Evolutionary conservation across 2,113 vertebrate genomes (phyloP).

Genomic region (Tylochromis polylepis): DNA sequence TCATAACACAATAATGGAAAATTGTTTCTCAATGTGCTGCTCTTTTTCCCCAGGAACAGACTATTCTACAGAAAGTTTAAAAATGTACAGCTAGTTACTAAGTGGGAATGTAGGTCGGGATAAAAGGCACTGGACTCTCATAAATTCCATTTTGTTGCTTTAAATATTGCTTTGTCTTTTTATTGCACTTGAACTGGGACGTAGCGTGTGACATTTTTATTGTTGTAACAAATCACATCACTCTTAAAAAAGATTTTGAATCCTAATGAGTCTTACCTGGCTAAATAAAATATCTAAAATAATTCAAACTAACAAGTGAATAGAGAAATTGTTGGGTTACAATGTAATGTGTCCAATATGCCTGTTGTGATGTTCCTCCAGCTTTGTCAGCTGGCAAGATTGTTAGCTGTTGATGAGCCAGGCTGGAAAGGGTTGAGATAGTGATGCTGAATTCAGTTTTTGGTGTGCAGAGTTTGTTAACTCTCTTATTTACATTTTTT

Average conservation of each 20-base stretch:
- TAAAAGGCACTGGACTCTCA: neutral
- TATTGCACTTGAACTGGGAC: neutral
- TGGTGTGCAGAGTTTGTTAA: neutral
- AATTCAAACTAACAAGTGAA: neutral
- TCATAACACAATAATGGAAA: neutral
- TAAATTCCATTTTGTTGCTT: neutral
- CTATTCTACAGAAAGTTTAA: neutral
- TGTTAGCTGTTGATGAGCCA: neutral
- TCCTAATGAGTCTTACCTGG: neutral
- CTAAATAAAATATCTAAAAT: neutral
- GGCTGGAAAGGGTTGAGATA: neutral
- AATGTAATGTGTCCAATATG: neutral
- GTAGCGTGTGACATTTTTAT: neutral
- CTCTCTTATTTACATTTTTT: neutral
- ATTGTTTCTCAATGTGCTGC: neutral
- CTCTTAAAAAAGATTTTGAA: neutral
- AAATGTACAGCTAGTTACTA: neutral
- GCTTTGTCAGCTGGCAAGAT: neutral
- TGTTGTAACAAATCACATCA: neutral
- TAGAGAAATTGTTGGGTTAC: neutral
- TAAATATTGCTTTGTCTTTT: neutral
- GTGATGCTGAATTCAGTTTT: neutral
- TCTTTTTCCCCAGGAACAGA: neutral
- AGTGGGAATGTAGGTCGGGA: neutral
- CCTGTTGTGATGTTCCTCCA: neutral